phyloP scores from a whole-genome alignment of 2,797 vertebrate genomes.

The Australoheros facetus region DNA sequence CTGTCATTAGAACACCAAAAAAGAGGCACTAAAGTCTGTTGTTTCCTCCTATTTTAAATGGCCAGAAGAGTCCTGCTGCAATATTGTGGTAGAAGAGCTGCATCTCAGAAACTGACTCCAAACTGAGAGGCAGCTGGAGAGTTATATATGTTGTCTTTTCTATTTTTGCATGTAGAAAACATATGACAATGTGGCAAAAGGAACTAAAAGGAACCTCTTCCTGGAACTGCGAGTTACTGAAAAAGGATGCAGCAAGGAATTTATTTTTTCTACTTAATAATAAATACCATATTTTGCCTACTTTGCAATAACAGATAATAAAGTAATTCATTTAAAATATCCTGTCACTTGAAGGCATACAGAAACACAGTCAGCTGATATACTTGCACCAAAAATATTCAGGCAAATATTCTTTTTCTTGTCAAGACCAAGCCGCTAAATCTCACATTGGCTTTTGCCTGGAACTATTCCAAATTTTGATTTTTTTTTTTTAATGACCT shows the following conservation, averaged over 20 bases:
- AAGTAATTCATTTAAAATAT: not conserved
- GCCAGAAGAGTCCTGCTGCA: too few species aligned
- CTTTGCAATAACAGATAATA: too few species aligned
- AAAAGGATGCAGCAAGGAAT: not conserved
- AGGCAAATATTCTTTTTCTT: too few species aligned
- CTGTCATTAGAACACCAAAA: not conserved
- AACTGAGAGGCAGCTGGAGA: not conserved
- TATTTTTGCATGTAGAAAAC: not conserved
- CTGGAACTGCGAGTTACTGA: too few species aligned
- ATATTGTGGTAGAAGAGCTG: not conserved
- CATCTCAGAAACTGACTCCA: not conserved
- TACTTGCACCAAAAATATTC: not conserved
- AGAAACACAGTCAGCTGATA: not conserved
- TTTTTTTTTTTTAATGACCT: not conserved
- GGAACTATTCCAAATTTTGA: not conserved
- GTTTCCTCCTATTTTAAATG: not conserved
- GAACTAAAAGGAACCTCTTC: not conserved
- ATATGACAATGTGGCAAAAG: not conserved
- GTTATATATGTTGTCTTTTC: not conserved
- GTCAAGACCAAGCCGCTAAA: not conserved
- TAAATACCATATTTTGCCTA: not conserved
- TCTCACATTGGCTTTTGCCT: not conserved
- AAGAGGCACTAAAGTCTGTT: accelerated
- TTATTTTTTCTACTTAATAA: not conserved
- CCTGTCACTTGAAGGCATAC: not conserved